Evolutionary conservation across 35 echinoderm and acorn worm species (phyloP), one percentile per base, ranked within the genome.

Genomic region (Amphiura filiformis): DNA sequence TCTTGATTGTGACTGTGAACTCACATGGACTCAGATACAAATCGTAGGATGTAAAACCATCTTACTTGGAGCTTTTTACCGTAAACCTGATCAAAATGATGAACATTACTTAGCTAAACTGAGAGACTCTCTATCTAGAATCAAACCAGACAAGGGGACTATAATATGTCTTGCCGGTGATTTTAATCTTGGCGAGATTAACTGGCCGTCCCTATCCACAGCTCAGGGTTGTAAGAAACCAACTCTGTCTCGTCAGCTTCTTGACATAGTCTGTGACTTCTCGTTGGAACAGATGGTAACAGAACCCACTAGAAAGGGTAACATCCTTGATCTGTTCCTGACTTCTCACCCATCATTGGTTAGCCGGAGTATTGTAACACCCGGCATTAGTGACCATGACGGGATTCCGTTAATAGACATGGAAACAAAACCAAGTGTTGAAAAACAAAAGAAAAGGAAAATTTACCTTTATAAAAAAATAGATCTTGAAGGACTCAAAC

Each of bases 41-140:
- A 83, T 83, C 34, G 52, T 32, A 31, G 81, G 81, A 13, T 31
- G 44, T 34, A 83, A 83, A 83, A 34, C 81, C 23, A 83, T 83
- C 23, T 31, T 47, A 18, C 28, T 83, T 52, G 39, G 39, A 31
- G 23, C 81, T 52, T 56, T 83, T 56, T 49, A 83, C 3, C 81
- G 81, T 52, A 11, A 17, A 14, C 47, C 81, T 14, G 18, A 39
- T 26, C 23, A 83, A 17, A 44, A 83, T 34, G 44, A 44, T 57
- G 78, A 37, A 5, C 1, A 70, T 23, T 39, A 36, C 20, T 18
- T 80, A 17, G 5, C 20, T 31, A 44, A 83, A 83, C 39, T 83
- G 3, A 31, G 47, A 52, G 28, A 37, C 20, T 33, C 81, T 14
- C 17, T 80, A 30, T 12, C 34, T 37, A 37, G 30, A 80, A 1